Base-by-base conservation (phyloP, 2,888 invertebrate genomes). In the Hoplodrina ambigua region DNA sequence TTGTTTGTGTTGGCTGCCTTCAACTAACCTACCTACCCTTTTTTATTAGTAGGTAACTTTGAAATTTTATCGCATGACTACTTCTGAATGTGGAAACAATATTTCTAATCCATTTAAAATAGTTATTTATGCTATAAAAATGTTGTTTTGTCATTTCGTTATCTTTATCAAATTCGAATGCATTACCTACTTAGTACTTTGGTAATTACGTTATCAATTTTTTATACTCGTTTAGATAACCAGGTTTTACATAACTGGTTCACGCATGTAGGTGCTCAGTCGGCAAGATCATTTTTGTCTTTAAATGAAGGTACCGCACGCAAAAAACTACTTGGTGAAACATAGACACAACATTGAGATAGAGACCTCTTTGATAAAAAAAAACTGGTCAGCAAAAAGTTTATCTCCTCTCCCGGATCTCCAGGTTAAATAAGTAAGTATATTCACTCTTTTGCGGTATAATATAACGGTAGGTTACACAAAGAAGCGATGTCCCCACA, bases 401-500 rank as follows among this genome's bases (percentile, higher is more conserved):
- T 75, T 78, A 75, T 74, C 79, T 46, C 15, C 25, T 54, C 66
- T 68, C 67, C 55, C 41, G 33, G 60, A 70, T 75, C 69, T 63
- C 56, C 75, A 83, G 76, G 74, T 84, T 78, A 73, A 78, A 76
- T 75, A 72, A 82, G 74, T 75, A 80, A 77, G 69, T 77, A 75
- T 73, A 81, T 76, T 73, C 62, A 72, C 73, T 72, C 70, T 80
- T 84, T 80, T 80, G 37, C n/a, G 67, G 72, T 68, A 67, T 73
- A 75, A 76, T 64, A 72, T 69, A 78, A 75, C 69, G 78, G 61
- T 65, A 74, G 67, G 73, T 65, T 63, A 77, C 73, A 78, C 60
- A 75, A 78, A 71, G 75, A 81, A 75, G 75, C 81, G 65, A 79
- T 85, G 81, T 76, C 74, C 73, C 80, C 66, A 80, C 78, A 83